phyloP scores from a whole-genome alignment of 2,797 vertebrate genomes.

The Tympanoctomys barrerae region DNA sequence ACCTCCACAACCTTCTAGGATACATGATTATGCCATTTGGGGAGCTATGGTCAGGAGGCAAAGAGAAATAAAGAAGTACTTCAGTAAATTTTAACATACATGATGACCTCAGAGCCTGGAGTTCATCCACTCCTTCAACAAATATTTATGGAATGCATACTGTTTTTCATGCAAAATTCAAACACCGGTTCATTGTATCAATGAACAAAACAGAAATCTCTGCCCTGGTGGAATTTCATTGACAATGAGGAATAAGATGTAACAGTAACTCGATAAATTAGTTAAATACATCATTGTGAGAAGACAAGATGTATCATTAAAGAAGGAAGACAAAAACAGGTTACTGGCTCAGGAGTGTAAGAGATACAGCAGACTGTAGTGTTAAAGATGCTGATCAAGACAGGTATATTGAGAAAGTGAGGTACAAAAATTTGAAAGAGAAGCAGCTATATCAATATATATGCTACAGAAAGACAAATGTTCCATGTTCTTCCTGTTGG shows the following conservation, averaged over 20 bases:
- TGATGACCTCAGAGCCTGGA: neutral
- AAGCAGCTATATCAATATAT: neutral
- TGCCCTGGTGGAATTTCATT: neutral
- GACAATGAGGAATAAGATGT: neutral
- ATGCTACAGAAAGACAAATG: neutral
- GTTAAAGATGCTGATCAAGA: neutral
- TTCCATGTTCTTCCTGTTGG: neutral
- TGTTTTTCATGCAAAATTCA: neutral
- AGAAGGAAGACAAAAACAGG: neutral
- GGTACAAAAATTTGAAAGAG: neutral
- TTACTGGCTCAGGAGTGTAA: neutral
- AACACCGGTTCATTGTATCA: neutral
- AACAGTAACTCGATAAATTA: neutral
- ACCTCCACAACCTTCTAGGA: neutral
- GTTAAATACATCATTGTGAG: neutral
- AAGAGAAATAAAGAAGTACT: slow-evolving; percentile 31
- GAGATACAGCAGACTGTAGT: neutral
- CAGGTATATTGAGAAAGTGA: neutral
- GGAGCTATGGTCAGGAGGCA: neutral
- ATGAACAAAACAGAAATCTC: neutral
- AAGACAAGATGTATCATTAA: neutral
- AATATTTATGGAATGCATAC: slow-evolving; percentile 1
- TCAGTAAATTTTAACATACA: neutral
- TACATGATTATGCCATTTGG: neutral
- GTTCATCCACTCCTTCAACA: slow-evolving; percentile 11